Percentiles rank a stretch among this genome's conserved stretches.
Conservation (phyloP, 2,888 invertebrate genomes). For the Tachina fera region DNA sequence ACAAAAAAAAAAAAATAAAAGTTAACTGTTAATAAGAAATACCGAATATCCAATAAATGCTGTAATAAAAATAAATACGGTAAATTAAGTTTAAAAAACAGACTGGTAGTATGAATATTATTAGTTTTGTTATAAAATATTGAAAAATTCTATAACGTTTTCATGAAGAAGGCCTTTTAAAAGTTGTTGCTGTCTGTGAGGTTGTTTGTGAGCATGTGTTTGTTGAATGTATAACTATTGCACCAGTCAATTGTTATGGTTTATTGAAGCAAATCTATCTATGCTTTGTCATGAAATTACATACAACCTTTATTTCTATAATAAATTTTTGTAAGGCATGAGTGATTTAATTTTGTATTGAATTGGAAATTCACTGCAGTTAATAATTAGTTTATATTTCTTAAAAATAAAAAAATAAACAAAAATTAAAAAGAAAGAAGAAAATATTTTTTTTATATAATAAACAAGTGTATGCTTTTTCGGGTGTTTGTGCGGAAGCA, state of each 20-base stretch:
- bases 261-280: conserved; percentile 67
- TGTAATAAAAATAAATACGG: background rate
- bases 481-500: conserved; percentile 26
- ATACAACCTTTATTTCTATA: background rate
- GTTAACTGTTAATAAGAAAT: background rate
- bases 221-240: background rate
- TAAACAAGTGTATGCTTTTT: background rate
- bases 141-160: background rate
- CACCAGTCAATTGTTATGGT: conserved; percentile 59
- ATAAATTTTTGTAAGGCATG: conserved; percentile 35
- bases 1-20: background rate
- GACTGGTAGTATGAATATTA: no score
- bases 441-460: background rate
- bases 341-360: conserved; percentile 31
- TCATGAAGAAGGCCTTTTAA: conserved; percentile 26
- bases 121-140: background rate
- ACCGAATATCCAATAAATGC: background rate
- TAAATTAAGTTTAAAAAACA: background rate
- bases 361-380: conserved; percentile 5
- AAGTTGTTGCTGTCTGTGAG: background rate
- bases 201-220: background rate
- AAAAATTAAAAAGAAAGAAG: background rate
- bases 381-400: background rate
- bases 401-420: background rate
- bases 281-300: conserved; percentile 56